Evolutionary conservation across 2,888 invertebrate species (phyloP).

Genomic region (Vesta saturnalis): DNA sequence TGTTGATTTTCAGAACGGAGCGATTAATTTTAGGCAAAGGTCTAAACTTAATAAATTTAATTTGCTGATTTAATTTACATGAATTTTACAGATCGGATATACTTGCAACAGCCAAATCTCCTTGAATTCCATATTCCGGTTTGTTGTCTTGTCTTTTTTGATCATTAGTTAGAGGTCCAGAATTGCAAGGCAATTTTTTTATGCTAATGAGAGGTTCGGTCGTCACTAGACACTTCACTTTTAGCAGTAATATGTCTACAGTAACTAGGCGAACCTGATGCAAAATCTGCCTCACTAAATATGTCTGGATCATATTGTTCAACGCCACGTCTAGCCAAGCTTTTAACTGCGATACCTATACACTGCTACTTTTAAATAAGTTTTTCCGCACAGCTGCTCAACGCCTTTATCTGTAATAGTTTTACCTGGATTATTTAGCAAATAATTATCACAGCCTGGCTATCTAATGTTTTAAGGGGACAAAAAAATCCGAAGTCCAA

Average conservation of each 20-base stretch:
- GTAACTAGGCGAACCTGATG: neutral
- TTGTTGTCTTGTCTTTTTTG: neutral
- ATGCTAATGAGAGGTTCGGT: too few relatives aligned
- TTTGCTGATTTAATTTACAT: neutral
- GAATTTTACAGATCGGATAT: neutral
- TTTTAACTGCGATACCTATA: neutral
- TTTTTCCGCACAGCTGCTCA: conserved; percentile 36
- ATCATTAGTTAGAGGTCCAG: neutral
- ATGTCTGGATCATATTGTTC: neutral
- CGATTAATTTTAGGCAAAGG: neutral
- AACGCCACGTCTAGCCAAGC: neutral
- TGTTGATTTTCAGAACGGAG: neutral
- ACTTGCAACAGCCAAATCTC: neutral
- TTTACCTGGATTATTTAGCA: conserved; percentile 45
- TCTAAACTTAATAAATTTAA: neutral
- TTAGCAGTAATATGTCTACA: neutral
- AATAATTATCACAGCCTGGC: conserved; percentile 42
- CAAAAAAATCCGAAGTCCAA: conserved; percentile 43
- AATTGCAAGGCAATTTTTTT: neutral
- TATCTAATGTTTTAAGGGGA: conserved; percentile 46
- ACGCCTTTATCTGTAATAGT: conserved; percentile 45
- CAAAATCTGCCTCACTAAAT: neutral
- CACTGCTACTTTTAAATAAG: neutral
- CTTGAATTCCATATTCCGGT: neutral
- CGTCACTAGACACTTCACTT: neutral